Conservation (phyloP, 2,113 vertebrate genomes). For the Saccopteryx leptura region DNA sequence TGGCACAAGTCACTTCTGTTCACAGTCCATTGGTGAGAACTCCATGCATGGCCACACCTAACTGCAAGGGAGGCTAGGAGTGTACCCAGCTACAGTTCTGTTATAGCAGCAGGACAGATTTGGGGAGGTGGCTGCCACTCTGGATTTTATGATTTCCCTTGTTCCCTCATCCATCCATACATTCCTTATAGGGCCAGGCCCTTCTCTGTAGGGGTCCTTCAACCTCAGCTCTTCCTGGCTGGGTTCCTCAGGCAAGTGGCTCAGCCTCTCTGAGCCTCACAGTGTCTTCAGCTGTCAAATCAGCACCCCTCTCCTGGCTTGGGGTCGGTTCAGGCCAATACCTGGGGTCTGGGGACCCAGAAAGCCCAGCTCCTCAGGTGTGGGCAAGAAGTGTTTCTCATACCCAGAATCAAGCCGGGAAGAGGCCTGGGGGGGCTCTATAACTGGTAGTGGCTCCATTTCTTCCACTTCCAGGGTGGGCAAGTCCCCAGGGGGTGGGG, state of each 20-base stretch:
- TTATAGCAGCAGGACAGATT: not conserved
- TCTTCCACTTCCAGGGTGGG: conserved; percentile 81
- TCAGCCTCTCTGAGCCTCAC: not conserved
- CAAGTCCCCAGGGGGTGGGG: not conserved
- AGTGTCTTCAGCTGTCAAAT: conserved; percentile 6
- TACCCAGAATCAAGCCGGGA: conserved; percentile 69
- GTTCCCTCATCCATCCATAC: not conserved
- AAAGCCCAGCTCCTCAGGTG: conserved; percentile 82
- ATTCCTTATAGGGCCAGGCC: not conserved
- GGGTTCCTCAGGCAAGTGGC: not conserved
- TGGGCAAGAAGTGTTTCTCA: conserved; percentile 87
- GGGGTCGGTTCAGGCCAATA: not conserved
- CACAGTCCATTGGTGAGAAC: not conserved
- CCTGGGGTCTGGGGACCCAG: not conserved
- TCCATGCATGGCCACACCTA: too few relatives aligned
- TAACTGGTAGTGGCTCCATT: not conserved
- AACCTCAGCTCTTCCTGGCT: not conserved
- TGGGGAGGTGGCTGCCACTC: not conserved
- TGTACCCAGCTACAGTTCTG: not conserved
- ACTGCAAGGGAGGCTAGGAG: not conserved
- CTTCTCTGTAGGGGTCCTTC: not conserved
- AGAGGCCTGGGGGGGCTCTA: not conserved
- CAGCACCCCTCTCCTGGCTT: not conserved
- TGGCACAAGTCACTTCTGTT: not conserved
- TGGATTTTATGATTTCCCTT: not conserved